Percentiles rank a stretch among this genome's conserved stretches.
phyloP scores from a whole-genome alignment of 1,140 invertebrate species.

The Aphidius ervi region DNA sequence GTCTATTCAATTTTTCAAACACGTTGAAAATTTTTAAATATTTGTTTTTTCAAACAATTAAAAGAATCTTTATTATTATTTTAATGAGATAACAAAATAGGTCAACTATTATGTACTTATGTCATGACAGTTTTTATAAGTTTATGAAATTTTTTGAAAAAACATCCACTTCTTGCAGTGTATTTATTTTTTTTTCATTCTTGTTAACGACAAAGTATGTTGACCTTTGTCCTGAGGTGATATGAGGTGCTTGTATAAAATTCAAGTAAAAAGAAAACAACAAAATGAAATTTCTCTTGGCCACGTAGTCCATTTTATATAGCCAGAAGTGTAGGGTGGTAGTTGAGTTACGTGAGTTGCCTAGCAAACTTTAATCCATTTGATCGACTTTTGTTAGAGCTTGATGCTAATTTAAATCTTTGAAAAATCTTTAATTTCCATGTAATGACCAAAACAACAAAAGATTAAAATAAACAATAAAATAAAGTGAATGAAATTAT shows the following conservation, averaged over 20 bases:
- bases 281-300: slow-evolving; percentile 35
- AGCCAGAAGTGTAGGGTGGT: slow-evolving; percentile 24
- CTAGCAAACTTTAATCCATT: slow-evolving; percentile 30
- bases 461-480: background rate
- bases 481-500: no score
- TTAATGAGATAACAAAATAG: no score
- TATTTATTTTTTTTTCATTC: no score
- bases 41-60: no score
- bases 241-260: background rate
- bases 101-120: no score
- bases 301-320: slow-evolving; percentile 39
- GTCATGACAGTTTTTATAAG: no score
- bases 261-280: background rate
- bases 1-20: no score
- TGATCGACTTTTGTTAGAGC: slow-evolving; percentile 18
- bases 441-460: background rate
- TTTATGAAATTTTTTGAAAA: no score
- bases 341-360: slow-evolving; percentile 31
- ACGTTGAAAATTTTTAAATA: no score
- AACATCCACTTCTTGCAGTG: no score
- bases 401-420: slow-evolving; percentile 22
- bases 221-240: background rate
- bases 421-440: background rate
- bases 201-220: no score
- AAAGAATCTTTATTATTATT: no score